Percentiles rank a stretch among this genome's conserved stretches.
phyloP scores from a whole-genome alignment of 2,888 invertebrate species.

The Cenopis cana region DNA sequence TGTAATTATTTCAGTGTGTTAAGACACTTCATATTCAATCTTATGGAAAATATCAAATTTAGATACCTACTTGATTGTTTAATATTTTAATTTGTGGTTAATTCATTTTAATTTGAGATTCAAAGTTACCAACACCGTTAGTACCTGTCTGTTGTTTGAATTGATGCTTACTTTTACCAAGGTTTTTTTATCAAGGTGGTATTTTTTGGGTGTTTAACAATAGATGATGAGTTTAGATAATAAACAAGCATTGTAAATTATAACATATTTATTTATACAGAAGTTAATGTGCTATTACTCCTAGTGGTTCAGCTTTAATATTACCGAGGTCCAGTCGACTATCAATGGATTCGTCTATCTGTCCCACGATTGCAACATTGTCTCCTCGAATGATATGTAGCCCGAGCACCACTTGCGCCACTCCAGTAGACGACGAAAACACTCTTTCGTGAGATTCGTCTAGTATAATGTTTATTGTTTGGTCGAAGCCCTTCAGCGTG shows the following conservation, averaged over 20 bases:
- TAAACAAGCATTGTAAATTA: constrained; percentile 7
- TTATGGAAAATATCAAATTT: too few species aligned
- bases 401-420: constrained; percentile 94
- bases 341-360: constrained; percentile 93
- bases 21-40: too few species aligned
- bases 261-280: constrained; percentile 34
- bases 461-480: constrained; percentile 98
- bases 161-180: too few species aligned
- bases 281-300: constrained; percentile 90
- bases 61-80: too few species aligned
- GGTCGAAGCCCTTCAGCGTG: constrained; percentile 98
- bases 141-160: too few species aligned
- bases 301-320: constrained; percentile 93
- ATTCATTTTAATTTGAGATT: too few species aligned
- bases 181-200: background rate
- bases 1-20: too few species aligned
- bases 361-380: constrained; percentile 96
- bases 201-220: background rate
- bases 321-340: constrained; percentile 91
- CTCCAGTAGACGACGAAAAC: constrained; percentile 96
- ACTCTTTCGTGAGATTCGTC: constrained; percentile 99
- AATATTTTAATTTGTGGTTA: too few species aligned
- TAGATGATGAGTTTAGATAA: background rate
- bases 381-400: constrained; percentile 99
- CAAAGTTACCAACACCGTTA: too few species aligned